Base-by-base conservation (phyloP, 2,888 invertebrate genomes). In the Clistopyga incitator region DNA sequence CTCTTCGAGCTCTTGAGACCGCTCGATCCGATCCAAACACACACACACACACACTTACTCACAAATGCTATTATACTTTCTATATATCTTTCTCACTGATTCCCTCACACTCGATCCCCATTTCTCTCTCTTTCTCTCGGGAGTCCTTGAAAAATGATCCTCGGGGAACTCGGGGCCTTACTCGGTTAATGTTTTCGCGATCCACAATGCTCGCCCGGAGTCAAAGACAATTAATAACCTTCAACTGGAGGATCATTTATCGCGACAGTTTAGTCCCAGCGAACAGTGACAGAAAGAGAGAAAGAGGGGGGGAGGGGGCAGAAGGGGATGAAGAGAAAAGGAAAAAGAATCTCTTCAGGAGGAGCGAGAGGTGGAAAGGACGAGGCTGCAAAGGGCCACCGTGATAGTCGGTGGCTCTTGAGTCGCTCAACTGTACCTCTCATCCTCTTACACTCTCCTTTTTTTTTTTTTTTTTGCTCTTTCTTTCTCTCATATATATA, bases 141-240 rank as follows among this genome's bases (percentile, higher is more conserved):
- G 50, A 87, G 89, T 88, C 88, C 89, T 91, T 91, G 92, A 92
- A 92, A 92, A 92, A 92, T 92, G 92, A 91, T 90, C 84, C 82
- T 84, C 70, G 84, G 81, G 85, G 85, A 87, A 84, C 86, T 82
- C 87, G 81, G 84, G 85, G 87, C 88, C 87, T 88, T 82, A 88
- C 89, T 90, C 89, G 89, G 91, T 91, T 91, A 90, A 91, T 91
- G 91, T 91, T 92, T 92, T 91, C 91, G 92, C 91, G 90, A 91
- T 90, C 88, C 90, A 91, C 91, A 90, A 91, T 90, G 88, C 89
- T 88, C 89, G 64, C 71, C 86, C 89, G 91, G 88, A 91, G 91
- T 90, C 90, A 88, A 89, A 90, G 89, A 92, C 92, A 92, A 93
- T 93, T 93, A 93, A 93, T 92, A 92, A 92, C 90, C 91, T 90